A percentile compares a stretch with the other conserved stretches of the same genome.
Evolutionary conservation across 2,797 vertebrate species (phyloP).

Genomic region (Helarctos malayanus): DNA sequence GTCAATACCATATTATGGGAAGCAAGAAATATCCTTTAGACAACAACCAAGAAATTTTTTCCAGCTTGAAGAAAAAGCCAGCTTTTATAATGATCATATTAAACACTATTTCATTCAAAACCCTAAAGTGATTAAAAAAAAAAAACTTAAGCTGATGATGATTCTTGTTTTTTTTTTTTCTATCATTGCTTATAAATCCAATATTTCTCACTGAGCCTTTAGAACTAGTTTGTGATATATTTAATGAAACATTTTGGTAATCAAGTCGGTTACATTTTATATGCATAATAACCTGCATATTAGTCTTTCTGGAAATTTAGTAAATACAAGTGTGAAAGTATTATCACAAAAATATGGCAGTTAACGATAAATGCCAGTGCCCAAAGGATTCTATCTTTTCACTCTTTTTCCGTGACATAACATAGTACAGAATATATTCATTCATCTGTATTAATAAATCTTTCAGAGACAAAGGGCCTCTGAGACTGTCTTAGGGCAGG

Average conservation of each 20-base stretch:
- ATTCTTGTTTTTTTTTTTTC: neutral
- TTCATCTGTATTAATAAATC: neutral
- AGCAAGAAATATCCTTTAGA: slow-evolving; percentile 40
- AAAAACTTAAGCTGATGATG: neutral
- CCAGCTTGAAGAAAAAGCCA: slow-evolving; percentile 20
- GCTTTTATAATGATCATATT: neutral
- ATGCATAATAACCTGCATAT: neutral
- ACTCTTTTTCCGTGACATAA: neutral
- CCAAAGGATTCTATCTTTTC: neutral
- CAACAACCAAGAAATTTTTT: neutral
- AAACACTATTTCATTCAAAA: neutral
- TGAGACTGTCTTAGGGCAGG: neutral
- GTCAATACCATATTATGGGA: neutral
- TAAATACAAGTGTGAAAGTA: neutral
- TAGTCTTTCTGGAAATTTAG: slow-evolving; percentile 23
- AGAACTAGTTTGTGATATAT: neutral
- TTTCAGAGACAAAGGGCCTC: slow-evolving; percentile 34
- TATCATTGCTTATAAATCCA: neutral
- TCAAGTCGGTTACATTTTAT: slow-evolving; percentile 12
- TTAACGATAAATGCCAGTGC: neutral
- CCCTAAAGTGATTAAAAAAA: neutral
- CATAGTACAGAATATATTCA: neutral
- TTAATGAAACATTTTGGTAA: slow-evolving; percentile 59
- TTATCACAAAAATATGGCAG: neutral
- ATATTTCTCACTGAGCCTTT: neutral